Evolutionary conservation across 1,140 invertebrate genomes (phyloP), one percentile per base, ranked within the genome.

Genomic region (Pygmarrhopalites habei): DNA sequence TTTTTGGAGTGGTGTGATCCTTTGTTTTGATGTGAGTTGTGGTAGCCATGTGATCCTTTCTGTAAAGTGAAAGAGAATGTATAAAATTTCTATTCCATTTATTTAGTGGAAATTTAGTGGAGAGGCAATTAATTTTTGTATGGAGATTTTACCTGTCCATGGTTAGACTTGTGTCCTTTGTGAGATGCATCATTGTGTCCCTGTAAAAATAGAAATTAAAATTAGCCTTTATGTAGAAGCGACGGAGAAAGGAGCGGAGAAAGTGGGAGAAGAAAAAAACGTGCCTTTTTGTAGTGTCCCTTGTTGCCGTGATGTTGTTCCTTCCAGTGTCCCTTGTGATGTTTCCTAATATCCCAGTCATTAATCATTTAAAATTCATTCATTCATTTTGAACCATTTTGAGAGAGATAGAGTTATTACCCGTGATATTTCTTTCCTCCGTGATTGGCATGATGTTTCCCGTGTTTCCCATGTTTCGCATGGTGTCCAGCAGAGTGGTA

Each of bases 351-450:
- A n/a, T n/a, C n/a, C n/a, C n/a, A n/a, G n/a, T n/a, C n/a, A n/a
- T n/a, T n/a, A n/a, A n/a, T n/a, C n/a, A n/a, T n/a, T n/a, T n/a
- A n/a, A n/a, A n/a, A n/a, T n/a, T n/a, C n/a, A n/a, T 15, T 29
- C n/a, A 19, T 15, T 52, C 23, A 52, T 19, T 19, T 12, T 23
- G 28, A 52, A 26, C 28, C n/a, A 52, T 7, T 26, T 43, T 44
- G 12, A 21, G 29, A 49, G n/a, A n/a, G n/a, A n/a, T n/a, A n/a
- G n/a, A n/a, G n/a, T n/a, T 63, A 58, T 39, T 67, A 60, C 15
- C 68, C 68, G 46, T 69, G 68, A 39, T 66, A 66, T 56, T 69
- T 63, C 52, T 67, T 64, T 35, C 62, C 67, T 19, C 68, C 68
- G 51, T 69, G 62, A 39, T 69, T 57, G 26, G 43, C 28, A 25